These are phyloP conservation scores for Excalfactoria chinensis DNA, from an alignment of 2,113 vertebrate species.

Conservation along the genomic window DNA sequence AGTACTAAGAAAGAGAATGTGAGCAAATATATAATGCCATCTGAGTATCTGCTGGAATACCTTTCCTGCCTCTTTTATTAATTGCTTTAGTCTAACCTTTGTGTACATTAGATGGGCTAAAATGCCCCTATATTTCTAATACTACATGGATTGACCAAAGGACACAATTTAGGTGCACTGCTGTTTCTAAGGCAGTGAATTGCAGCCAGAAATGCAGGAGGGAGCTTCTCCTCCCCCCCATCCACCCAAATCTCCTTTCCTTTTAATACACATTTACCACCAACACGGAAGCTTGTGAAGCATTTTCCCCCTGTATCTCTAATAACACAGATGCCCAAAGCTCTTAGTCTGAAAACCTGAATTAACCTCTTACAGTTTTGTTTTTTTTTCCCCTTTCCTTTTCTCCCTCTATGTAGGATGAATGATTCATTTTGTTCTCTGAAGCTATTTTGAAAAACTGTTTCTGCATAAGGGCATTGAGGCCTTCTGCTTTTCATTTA, in stretches of 20 bases:
- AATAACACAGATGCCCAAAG: conserved; percentile 22
- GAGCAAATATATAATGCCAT: background rate
- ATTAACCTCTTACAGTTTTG: conserved; percentile 26
- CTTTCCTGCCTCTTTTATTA: background rate
- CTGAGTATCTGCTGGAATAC: background rate
- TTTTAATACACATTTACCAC: background rate
- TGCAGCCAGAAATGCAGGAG: background rate
- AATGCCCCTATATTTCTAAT: background rate
- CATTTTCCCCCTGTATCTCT: background rate
- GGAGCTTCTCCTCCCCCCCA: background rate
- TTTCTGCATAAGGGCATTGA: conserved; percentile 31
- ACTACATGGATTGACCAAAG: background rate
- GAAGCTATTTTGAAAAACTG: conserved; percentile 26
- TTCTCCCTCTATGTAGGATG: background rate
- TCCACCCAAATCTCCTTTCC: background rate
- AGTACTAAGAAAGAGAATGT: background rate
- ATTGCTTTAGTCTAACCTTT: background rate
- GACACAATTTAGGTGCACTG: background rate
- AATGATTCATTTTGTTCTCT: conserved; percentile 62
- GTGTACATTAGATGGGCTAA: background rate
- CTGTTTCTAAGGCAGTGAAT: background rate
- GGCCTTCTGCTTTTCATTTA: conserved; percentile 23
- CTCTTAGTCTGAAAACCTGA: conserved; percentile 58
- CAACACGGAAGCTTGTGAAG: background rate
- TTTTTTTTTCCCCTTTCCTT: background rate